Conservation (phyloP, 2,113 vertebrate genomes). For the Montifringilla adamsi region DNA sequence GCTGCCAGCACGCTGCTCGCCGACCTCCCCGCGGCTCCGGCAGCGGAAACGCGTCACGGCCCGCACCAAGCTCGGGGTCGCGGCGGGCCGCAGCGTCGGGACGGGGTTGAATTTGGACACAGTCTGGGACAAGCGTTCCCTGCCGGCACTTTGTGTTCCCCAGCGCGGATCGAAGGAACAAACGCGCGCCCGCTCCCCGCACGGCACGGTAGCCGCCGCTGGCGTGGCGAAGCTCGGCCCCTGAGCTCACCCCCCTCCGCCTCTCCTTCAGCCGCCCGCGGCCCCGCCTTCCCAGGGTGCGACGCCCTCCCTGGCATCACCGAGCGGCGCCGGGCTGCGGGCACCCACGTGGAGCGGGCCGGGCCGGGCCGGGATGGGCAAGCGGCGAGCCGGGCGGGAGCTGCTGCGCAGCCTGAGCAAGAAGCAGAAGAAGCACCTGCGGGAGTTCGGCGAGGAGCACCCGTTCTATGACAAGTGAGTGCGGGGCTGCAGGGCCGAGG, state of each 20-base stretch:
- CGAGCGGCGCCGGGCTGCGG: not conserved
- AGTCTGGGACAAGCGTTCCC: accelerated
- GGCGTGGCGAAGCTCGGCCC: too few relatives aligned
- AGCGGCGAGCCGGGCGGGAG: conserved; percentile 76
- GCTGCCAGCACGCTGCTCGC: accelerated
- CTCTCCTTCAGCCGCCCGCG: not conserved
- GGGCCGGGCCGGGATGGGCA: not conserved
- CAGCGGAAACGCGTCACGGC: not conserved
- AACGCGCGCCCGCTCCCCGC: not conserved
- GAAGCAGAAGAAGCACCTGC: conserved; percentile 88
- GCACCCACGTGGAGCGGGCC: not conserved
- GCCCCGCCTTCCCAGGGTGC: not conserved
- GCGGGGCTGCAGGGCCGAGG: not conserved
- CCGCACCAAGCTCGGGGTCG: too few relatives aligned
- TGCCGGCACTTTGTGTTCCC: accelerated
- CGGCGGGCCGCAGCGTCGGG: not conserved
- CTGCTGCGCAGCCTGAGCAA: conserved; percentile 78
- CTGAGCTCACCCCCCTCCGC: too few relatives aligned
- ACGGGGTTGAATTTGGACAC: accelerated
- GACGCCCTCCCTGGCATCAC: not conserved
- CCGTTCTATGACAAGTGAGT: conserved; percentile 87
- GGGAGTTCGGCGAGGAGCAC: conserved; percentile 93
- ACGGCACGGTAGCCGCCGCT: accelerated
- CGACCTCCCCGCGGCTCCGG: not conserved
- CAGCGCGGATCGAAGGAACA: too few relatives aligned